Evolutionary conservation across 1,140 invertebrate genomes (phyloP), one percentile per base, ranked within the genome.

Genomic region (Sycophaga agraensis): DNA sequence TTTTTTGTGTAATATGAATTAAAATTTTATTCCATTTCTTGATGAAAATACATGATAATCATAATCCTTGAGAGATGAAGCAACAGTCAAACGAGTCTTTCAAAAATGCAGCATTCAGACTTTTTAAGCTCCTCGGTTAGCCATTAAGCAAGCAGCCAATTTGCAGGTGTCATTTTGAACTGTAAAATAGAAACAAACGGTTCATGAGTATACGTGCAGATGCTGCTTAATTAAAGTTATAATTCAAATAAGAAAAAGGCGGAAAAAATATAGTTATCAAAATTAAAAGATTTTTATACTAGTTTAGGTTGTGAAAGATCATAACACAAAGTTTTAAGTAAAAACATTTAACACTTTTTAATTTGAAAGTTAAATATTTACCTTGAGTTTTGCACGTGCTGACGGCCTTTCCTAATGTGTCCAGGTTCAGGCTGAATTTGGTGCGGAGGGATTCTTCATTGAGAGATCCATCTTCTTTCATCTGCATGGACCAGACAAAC

Each of bases 341-440:
- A n/a, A n/a, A n/a, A n/a, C n/a, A n/a, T n/a, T n/a, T n/a, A n/a
- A n/a, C n/a, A n/a, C n/a, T n/a, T n/a, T n/a, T n/a, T n/a, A 4
- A 37, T 37, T 37, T n/a, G 35, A 37, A 42, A 42, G 11, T 22
- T 16, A 31, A 24, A 2, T 50, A 50, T 17, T 48, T 28, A 62
- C 59, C 43, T 49, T 55, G 51, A 7, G 43, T 2, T 35, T 62
- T 62, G 43, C 59, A 62, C 1, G 59, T 62, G 16, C 19, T 31
- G 3, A 62, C 28, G 24, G 59, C 59, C 19, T 62, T 62, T n/a
- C 24, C 17, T 7, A 62, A 37, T 1, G 51, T 62, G n/a, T 62
- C 59, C 12, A 62, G 22, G 26, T 62, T 62, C 35, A 56, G 2
- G 45, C 42, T 62, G 40, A 62, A 62, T 40, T 55, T 62, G 3